Conservation (phyloP, 2,888 invertebrate genomes). For the Lithophane ornitopus region DNA sequence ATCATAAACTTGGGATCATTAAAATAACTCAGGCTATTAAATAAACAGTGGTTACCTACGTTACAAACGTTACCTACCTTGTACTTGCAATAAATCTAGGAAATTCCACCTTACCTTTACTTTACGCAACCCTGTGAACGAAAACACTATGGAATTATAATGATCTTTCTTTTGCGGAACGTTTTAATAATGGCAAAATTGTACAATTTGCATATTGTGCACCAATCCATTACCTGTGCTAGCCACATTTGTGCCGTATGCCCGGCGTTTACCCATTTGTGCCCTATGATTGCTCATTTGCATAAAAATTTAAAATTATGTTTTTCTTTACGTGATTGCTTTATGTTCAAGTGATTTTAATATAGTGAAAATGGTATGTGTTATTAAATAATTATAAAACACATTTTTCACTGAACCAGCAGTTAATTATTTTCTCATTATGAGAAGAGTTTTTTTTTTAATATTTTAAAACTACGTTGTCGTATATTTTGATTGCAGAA, state of each 20-base stretch:
- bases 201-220: conserved; percentile 82
- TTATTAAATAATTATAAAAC: neutral
- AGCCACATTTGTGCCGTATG: conserved; percentile 68
- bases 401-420: neutral
- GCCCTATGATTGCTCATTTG: conserved; percentile 39
- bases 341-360: neutral
- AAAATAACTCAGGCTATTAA: neutral
- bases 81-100: neutral
- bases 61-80: no score
- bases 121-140: conserved; percentile 71
- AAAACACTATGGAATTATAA: conserved; percentile 73
- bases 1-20: neutral
- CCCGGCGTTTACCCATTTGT: conserved; percentile 14
- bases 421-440: neutral
- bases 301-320: conserved; percentile 45
- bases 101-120: neutral
- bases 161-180: conserved; percentile 79
- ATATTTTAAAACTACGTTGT: neutral
- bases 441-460: no score
- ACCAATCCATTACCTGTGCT: conserved; percentile 80
- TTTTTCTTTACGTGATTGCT: conserved; percentile 37
- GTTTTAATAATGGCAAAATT: conserved; percentile 83
- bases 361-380: neutral
- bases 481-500: conserved; percentile 13
- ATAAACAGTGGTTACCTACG: no score